Percentiles rank a stretch among this genome's conserved stretches.
Evolutionary conservation across 2,113 vertebrate genomes (phyloP).

Genomic region (Pangasianodon hypophthalmus): DNA sequence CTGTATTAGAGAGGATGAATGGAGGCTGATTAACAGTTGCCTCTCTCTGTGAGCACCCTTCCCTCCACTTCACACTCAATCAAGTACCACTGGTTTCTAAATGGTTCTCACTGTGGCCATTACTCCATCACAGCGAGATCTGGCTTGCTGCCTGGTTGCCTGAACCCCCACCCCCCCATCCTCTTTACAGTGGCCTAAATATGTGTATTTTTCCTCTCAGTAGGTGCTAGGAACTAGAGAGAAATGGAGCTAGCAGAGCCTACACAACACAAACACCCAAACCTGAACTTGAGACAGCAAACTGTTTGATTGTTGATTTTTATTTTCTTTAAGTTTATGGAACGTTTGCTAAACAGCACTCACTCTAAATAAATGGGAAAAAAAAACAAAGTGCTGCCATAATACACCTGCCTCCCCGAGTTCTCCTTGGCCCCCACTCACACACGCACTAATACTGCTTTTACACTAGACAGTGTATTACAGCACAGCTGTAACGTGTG

Average conservation of each 20-base stretch:
- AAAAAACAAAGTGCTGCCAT: too few relatives aligned
- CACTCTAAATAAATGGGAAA: neutral
- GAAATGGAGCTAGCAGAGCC: neutral
- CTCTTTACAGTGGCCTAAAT: neutral
- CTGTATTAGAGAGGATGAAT: neutral
- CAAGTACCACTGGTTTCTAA: conserved; percentile 45
- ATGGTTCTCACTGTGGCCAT: conserved; percentile 39
- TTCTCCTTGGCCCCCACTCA: too few relatives aligned
- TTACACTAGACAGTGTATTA: too few relatives aligned
- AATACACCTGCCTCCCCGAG: too few relatives aligned
- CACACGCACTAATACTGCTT: too few relatives aligned
- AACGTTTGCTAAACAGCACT: neutral
- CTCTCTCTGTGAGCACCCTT: conserved; percentile 34
- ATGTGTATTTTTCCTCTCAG: neutral
- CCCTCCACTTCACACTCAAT: conserved; percentile 48
- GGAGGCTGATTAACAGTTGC: neutral
- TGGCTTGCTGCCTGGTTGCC: conserved; percentile 37
- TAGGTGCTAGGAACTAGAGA: neutral
- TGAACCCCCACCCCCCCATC: neutral
- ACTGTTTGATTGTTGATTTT: neutral
- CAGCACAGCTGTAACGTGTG: too few relatives aligned
- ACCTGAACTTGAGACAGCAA: neutral
- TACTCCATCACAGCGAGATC: conserved; percentile 7
- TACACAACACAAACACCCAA: neutral
- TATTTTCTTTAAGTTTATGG: neutral